Percentiles rank a stretch among this genome's conserved stretches.
Conservation (phyloP, 2,113 vertebrate species). For the Gymnorhina tibicen region DNA sequence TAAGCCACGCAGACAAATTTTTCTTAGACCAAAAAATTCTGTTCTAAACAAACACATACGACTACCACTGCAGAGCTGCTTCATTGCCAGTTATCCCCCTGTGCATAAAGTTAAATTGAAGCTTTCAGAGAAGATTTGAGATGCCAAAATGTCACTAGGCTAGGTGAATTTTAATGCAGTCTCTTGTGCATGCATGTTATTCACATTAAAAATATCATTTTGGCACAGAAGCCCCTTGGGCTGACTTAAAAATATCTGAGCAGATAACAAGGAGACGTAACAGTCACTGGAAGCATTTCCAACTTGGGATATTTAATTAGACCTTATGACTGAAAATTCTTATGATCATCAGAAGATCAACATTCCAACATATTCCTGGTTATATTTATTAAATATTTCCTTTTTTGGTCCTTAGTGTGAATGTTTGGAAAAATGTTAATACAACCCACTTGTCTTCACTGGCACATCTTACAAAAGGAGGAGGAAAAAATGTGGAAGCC, state of each 20-base stretch:
- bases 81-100: background rate
- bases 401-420: constrained; percentile 54
- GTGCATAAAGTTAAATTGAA: background rate
- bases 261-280: background rate
- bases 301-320: constrained; percentile 19
- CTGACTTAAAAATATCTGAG: background rate
- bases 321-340: constrained; percentile 40
- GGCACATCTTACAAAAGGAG: constrained; percentile 29
- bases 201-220: background rate
- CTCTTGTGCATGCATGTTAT: background rate
- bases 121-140: background rate
- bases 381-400: constrained; percentile 46
- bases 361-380: constrained; percentile 43
- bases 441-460: constrained; percentile 39
- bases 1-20: background rate
- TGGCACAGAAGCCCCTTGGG: background rate
- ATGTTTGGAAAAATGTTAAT: constrained; percentile 39
- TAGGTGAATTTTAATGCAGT: background rate
- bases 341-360: background rate
- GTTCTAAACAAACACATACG: background rate
- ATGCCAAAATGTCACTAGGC: background rate
- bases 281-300: background rate
- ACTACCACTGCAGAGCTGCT: background rate
- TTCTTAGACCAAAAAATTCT: background rate
- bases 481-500: constrained; percentile 47